Base-by-base conservation (phyloP, 2,113 vertebrate species). In the Collichthys lucidus region DNA sequence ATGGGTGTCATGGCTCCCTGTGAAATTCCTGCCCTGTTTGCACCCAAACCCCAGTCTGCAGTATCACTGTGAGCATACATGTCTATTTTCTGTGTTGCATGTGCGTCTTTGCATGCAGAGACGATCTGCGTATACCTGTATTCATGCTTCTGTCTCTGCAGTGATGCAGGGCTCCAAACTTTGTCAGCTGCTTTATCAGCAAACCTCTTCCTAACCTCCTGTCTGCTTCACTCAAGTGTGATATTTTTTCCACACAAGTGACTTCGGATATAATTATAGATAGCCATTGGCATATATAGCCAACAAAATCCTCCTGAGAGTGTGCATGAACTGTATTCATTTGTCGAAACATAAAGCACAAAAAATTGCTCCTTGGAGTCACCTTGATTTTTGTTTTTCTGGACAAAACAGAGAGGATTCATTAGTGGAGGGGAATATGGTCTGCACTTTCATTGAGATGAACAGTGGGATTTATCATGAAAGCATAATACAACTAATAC, bases 181-280 rank as follows among this genome's bases (percentile, higher is more conserved):
- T 65, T 63, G 47, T 64, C 50, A 62, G 71, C 57, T 70, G 61
- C 77, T 85, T 87, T 82, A 87, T 91, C 84, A 73, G 57, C 49
- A 80, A 71, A 61, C 49, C 47, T 66, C 53, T 65, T 53, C 44
- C 47, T 67, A 17, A 22, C 59, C 31, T 60, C 64, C 76, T 22
- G 82, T 66, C 55, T 4, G 24, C 46, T 77, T 46, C 20, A 50
- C 35, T 70, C n/a, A 55, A 65, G 31, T 78, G 53, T 8, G 67
- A 82, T 76, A 2, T 80, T 90, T 81, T 69, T 66, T 77, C 10
- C 40, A 46, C 60, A 57, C 62, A 86, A 92, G 87, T 46, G 75
- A 79, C 65, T 74, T 49, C 0, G 64, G 80, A 91, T 92, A 82
- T 78, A 92, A 91, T 90, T 89, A 92, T 88, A 89, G 87, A 90